Evolutionary conservation across 2,888 invertebrate species (phyloP), one percentile per base, ranked within the genome.

Genomic region (Tholera decimalis): DNA sequence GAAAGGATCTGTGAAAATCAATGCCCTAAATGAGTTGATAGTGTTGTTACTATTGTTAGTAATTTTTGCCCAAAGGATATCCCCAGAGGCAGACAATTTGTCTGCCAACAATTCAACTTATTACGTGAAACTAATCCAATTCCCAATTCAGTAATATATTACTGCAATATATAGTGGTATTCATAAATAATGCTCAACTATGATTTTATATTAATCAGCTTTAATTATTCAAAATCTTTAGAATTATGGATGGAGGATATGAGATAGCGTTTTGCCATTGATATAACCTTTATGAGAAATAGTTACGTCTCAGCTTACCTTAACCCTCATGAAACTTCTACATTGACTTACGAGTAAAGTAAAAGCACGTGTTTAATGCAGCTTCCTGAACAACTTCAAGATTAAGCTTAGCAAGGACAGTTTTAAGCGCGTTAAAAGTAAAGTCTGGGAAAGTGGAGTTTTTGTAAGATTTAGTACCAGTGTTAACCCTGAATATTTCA

Each of bases 381-480:
- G 33, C 35, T 59, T 33, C 64, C 50, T 39, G 58, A 59, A 73
- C 41, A 43, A 63, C 41, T 64, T 56, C 37, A 64, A 65, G 73
- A 71, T 77, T 59, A 72, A 77, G 47, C 57, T 71, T 49, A 44
- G 41, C 77, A 53, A 77, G 73, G 26, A 39, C 50, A 18, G 46
- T 53, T 24, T 28, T 39, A 43, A 62, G 62, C 22, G 57, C 50
- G 30, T 76, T 51, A 54, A 28, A 63, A 54, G 35, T 50, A 62
- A 46, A 15, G 18, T 55, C 46, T 15, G n/a, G 15, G 26, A 41
- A 55, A 47, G 26, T 55, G 37, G 33, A 41, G 8, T 51, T 57
- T 70, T 28, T 24, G 28, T 37, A 50, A 50, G 18, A 49, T 49
- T 28, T 22, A n/a, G 2, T 22, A 44, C 15, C 22, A 22, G 6